Evolutionary conservation across 2,888 invertebrate genomes (phyloP).

Genomic region (Tinea trinotella): DNA sequence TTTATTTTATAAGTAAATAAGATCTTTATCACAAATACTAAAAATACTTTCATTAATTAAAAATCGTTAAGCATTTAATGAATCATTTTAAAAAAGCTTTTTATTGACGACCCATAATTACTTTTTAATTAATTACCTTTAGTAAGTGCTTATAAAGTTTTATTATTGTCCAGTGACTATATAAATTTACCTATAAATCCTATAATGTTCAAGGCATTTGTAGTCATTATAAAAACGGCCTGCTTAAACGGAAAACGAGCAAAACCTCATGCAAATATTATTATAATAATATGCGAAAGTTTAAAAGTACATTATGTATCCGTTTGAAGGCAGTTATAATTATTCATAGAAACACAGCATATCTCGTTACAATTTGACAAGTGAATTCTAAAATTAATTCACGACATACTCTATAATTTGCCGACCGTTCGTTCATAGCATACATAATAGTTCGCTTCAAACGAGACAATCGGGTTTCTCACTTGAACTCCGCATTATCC

Average conservation of each 20-base stretch:
- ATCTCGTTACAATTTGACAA: neutral
- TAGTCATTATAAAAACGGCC: too few species aligned
- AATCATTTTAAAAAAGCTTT: neutral
- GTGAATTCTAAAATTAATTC: neutral
- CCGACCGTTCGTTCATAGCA: neutral
- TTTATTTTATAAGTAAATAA: too few species aligned
- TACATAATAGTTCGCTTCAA: neutral
- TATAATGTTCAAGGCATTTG: too few species aligned
- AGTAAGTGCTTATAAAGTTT: neutral
- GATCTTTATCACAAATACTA: neutral
- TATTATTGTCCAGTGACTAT: neutral
- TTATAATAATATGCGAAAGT: neutral
- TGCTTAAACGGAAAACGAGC: too few species aligned
- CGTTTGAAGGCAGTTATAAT: neutral
- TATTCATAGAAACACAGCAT: neutral
- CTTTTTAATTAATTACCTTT: neutral
- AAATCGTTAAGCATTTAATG: neutral
- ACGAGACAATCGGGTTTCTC: conserved; percentile 11
- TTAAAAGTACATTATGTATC: neutral
- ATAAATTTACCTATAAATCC: neutral
- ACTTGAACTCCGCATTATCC: conserved; percentile 2
- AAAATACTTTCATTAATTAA: neutral
- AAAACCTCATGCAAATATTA: neutral
- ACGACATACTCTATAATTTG: neutral
- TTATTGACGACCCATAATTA: neutral